These are phyloP conservation scores for Bos javanicus DNA, from an alignment of 2,113 vertebrate genomes.

Conservation along the genomic window DNA sequence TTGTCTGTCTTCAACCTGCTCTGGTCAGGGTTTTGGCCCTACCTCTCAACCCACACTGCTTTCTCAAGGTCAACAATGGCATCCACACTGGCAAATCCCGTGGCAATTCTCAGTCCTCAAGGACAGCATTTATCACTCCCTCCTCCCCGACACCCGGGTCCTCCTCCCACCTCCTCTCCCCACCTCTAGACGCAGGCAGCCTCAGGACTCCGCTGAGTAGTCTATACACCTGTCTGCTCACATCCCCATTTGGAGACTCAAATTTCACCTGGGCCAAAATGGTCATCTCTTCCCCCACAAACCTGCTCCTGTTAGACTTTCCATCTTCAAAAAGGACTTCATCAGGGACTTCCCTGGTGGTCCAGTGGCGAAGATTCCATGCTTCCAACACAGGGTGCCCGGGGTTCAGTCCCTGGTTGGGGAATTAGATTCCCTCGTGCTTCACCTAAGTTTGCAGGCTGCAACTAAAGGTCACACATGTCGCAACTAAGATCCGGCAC, in stretches of 20 bases:
- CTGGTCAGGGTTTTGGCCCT: not conserved
- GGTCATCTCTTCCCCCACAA: accelerated
- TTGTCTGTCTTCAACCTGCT: not conserved
- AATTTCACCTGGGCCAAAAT: not conserved
- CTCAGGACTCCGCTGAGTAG: not conserved
- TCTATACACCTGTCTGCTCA: too few relatives aligned
- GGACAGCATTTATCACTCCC: not conserved
- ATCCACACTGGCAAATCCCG: accelerated
- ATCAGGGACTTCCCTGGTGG: not conserved
- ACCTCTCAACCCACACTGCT: not conserved
- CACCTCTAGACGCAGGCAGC: not conserved
- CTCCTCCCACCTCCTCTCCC: not conserved
- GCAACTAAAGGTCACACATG: not conserved
- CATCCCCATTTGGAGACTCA: not conserved
- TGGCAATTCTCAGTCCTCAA: not conserved
- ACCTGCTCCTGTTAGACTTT: not conserved
- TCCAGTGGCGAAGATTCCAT: not conserved
- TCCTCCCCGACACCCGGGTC: too few relatives aligned
- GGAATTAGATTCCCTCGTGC: not conserved
- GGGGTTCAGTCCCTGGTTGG: not conserved
- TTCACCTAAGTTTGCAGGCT: not conserved
- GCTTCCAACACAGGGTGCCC: not conserved
- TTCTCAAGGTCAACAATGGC: not conserved
- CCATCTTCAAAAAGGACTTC: not conserved
- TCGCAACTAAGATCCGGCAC: accelerated